Evolutionary conservation across 1,140 invertebrate genomes (phyloP).

Genomic region (Sesamia nonagrioides): DNA sequence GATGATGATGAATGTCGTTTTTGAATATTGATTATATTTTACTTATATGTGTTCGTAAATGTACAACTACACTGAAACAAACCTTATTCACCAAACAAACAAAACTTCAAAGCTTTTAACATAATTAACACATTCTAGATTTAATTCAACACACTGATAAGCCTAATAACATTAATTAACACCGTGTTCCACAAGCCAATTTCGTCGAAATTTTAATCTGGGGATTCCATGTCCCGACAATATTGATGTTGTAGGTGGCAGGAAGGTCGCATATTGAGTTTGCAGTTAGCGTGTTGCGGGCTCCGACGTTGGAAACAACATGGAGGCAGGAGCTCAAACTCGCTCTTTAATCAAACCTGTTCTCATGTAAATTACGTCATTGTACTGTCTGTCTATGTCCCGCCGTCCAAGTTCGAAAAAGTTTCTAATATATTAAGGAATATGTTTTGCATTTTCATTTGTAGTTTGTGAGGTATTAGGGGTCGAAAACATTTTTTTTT

Average conservation of each 20-base stretch:
- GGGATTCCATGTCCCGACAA: slow-evolving; percentile 22
- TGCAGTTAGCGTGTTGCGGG: slow-evolving; percentile 4
- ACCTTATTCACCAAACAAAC: background rate
- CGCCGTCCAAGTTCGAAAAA: background rate
- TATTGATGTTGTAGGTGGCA: background rate
- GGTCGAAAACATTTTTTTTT: background rate
- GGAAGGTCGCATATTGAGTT: slow-evolving; percentile 37
- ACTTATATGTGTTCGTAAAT: no score
- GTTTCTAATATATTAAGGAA: background rate
- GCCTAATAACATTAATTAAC: slow-evolving; percentile 13
- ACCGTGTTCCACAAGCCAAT: background rate
- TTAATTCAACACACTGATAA: background rate
- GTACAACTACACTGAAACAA: background rate
- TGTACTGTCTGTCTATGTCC: no score
- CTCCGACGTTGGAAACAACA: background rate
- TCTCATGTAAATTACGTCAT: slow-evolving; percentile 26
- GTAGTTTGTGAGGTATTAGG: background rate
- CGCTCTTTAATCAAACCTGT: slow-evolving; percentile 48
- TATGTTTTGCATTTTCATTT: background rate
- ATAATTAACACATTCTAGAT: background rate
- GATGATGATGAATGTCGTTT: no score
- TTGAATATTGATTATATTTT: no score
- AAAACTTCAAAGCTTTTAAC: background rate
- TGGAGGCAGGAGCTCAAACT: background rate
- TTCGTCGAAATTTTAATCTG: slow-evolving; percentile 18